Evolutionary conservation across 2,888 invertebrate species (phyloP).

Genomic region (Zaprionus lineosus): DNA sequence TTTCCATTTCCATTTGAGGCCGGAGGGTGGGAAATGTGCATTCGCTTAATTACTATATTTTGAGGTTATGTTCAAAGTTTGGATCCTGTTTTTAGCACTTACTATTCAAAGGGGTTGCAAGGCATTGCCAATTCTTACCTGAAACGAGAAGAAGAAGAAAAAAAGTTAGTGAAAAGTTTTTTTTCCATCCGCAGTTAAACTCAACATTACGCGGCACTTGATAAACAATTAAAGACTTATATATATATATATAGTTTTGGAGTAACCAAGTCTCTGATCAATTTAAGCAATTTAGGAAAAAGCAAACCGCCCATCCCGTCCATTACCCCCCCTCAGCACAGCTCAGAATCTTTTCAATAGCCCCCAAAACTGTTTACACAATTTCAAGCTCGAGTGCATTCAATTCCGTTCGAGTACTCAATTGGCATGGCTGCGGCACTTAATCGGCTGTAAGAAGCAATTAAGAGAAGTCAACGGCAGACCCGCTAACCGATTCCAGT

Average conservation of each 20-base stretch:
- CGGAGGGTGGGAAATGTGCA: slow-evolving; percentile 29
- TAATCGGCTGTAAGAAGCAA: slow-evolving; percentile 65
- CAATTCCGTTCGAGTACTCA: slow-evolving; percentile 28
- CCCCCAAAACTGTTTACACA: slow-evolving; percentile 21
- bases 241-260: too few species aligned
- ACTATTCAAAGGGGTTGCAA: background rate
- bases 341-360: too few species aligned
- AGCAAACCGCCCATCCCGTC: background rate
- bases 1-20: slow-evolving; percentile 35
- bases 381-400: slow-evolving; percentile 64
- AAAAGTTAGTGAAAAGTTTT: slow-evolving; percentile 5
- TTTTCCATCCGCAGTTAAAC: background rate
- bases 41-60: slow-evolving; percentile 40
- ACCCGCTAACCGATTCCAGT: slow-evolving; percentile 42
- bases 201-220: too few species aligned
- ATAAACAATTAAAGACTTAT: too few species aligned
- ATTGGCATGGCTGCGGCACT: slow-evolving; percentile 45
- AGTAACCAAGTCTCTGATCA: background rate
- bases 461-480: slow-evolving; percentile 72
- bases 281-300: background rate
- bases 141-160: slow-evolving; percentile 36
- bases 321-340: too few species aligned
- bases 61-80: background rate
- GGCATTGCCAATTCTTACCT: slow-evolving; percentile 49
- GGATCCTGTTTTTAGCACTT: slow-evolving; percentile 16